Evolutionary conservation across 2,888 invertebrate genomes (phyloP), one percentile per base, ranked within the genome.

Genomic region (Camponotus fellah): DNA sequence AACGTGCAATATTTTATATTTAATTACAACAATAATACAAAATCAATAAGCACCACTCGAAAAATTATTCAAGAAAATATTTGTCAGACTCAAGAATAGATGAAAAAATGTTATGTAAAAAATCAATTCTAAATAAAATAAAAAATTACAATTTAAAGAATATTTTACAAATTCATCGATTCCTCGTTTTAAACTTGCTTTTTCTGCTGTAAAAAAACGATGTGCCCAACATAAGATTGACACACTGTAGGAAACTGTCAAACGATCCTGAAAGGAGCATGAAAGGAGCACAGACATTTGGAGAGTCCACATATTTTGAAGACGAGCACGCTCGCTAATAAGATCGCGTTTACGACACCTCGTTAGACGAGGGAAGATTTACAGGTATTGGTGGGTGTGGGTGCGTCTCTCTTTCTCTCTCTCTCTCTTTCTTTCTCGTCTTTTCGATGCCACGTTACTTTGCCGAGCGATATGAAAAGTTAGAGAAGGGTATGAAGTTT

Each of bases 341-440:
- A 93, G 93, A 94, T 94, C 94, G 92, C 94, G 93, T 94, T 94
- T 94, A 94, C 92, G 94, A 93, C 93, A 92, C 92, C 94, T 94
- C 93, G 94, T 94, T 94, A 94, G 92, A 91, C 90, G 88, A 87
- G 91, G 87, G 77, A 92, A 93, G 94, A 94, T 94, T 94, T 94
- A 94, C 92, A 88, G 84, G 89, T 90, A 88, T 86, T 84, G 87
- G 90, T 86, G 90, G 26, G 89, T 85, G 90, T 86, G 90, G 84
- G 89, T 87, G 84, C 92, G 87, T 82, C 76, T 74, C 74, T 77
- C 21, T 69, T 14, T 32, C 5, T 62, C 32, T 76, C 17, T 64
- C 17, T 34, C 72, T 72, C 21, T 80, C n/a, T 68, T 17, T 21
- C n/a, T 21, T 26, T 76, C n/a, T 62, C 12, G 5, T 43, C 43